A percentile compares a stretch with the other conserved stretches of the same genome.
These are phyloP conservation scores for Chascanopsetta lugubris DNA, from an alignment of 2,113 vertebrate genomes.

Conservation along the genomic window DNA sequence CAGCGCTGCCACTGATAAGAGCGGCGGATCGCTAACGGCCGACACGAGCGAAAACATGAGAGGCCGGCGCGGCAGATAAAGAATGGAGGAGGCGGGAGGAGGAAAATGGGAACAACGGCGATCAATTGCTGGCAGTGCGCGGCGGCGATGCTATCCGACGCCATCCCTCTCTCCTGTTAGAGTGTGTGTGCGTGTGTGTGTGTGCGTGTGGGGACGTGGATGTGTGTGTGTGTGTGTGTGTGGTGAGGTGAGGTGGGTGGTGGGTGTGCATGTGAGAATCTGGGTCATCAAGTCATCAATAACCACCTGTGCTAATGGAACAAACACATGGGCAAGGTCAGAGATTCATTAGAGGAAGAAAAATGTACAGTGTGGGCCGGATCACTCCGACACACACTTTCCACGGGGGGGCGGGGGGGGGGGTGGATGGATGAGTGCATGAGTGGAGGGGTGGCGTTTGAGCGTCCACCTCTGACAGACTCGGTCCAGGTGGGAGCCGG, in stretches of 20 bases:
- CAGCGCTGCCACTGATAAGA: slow-evolving; percentile 74
- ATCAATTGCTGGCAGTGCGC: slow-evolving; percentile 64
- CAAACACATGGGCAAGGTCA: slow-evolving; percentile 62
- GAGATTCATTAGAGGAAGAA: slow-evolving; percentile 30
- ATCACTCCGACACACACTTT: slow-evolving; percentile 31
- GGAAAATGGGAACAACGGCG: slow-evolving; percentile 66
- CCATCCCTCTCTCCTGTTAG: slow-evolving; percentile 50
- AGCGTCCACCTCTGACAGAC: slow-evolving; percentile 50
- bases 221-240: slow-evolving; percentile 4
- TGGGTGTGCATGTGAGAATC: slow-evolving; percentile 30
- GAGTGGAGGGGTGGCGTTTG: slow-evolving; percentile 49
- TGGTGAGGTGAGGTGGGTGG: slow-evolving; percentile 32
- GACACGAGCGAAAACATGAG: slow-evolving; percentile 57
- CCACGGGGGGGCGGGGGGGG: slow-evolving; percentile 7
- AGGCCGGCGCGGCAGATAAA: slow-evolving; percentile 63
- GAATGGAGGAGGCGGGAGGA: slow-evolving; percentile 59
- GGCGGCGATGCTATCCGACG: slow-evolving; percentile 53
- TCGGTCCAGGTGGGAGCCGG: slow-evolving; percentile 70
- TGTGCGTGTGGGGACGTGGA: slow-evolving; percentile 3
- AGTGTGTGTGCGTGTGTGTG: slow-evolving; percentile 18
- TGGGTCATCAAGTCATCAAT: slow-evolving; percentile 63
- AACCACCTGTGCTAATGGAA: slow-evolving; percentile 47
- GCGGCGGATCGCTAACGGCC: slow-evolving; percentile 53
- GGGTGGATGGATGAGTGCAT: slow-evolving; percentile 30
- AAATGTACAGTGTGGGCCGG: slow-evolving; percentile 9